Percentiles rank a stretch among this genome's conserved stretches.
Conservation (phyloP, 1,140 invertebrate species). For the Zaprionus tsacasi region DNA sequence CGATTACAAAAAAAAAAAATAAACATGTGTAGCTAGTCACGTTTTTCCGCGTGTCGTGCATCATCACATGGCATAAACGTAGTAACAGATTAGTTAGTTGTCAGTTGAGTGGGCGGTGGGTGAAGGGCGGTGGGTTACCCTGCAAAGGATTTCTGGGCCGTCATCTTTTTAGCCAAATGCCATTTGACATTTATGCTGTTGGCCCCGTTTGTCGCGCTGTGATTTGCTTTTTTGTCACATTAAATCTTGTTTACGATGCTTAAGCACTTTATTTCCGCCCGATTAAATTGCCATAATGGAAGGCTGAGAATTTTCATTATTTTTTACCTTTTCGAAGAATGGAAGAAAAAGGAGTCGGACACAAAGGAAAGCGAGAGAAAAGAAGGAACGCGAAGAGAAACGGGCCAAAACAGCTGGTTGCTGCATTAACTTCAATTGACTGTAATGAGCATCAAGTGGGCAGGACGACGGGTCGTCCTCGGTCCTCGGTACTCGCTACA, state of each 20-base stretch:
- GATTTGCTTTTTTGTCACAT: constrained; percentile 81
- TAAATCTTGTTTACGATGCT: constrained; percentile 80
- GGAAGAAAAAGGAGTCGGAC: neutral
- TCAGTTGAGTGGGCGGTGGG: neutral
- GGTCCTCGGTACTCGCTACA: neutral
- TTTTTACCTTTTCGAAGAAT: constrained; percentile 22
- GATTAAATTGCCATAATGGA: constrained; percentile 77
- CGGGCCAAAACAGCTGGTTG: constrained; percentile 39
- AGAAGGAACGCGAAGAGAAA: constrained; percentile 10
- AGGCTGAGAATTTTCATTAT: constrained; percentile 43
- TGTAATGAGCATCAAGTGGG: constrained; percentile 58
- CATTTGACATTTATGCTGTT: constrained; percentile 72
- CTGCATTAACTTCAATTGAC: constrained; percentile 60
- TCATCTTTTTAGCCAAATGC: constrained; percentile 65
- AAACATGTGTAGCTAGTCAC: too few species aligned
- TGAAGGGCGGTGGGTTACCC: too few species aligned
- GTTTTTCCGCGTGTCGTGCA: too few species aligned
- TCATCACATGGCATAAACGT: too few species aligned
- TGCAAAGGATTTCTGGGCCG: constrained; percentile 49
- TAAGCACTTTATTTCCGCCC: constrained; percentile 78
- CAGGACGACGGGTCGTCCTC: constrained; percentile 32
- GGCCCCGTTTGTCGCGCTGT: constrained; percentile 48
- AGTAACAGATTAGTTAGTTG: neutral
- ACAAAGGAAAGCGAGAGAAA: neutral
- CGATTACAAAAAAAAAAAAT: too few species aligned